These are phyloP conservation scores for Cotesia vestalis DNA, from an alignment of 1,140 invertebrate genomes.

Conservation along the genomic window DNA sequence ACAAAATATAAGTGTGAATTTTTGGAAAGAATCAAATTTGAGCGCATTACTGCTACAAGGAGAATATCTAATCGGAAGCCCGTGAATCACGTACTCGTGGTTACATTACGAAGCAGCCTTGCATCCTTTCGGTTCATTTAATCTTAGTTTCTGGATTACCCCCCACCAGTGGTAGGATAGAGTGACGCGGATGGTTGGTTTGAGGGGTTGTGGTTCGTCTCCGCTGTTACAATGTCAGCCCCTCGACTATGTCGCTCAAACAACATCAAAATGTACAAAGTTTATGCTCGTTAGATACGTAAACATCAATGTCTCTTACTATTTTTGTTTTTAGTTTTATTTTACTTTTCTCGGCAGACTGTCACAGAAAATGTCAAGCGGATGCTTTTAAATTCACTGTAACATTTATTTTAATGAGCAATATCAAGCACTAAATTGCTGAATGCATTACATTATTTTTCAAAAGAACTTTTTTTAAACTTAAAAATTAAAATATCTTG, in stretches of 20 bases:
- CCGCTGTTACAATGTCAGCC: slow-evolving; percentile 9
- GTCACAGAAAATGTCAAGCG: too few species aligned
- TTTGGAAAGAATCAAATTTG: not conserved
- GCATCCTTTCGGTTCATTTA: slow-evolving; percentile 40
- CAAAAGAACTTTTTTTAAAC: too few species aligned
- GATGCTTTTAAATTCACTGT: too few species aligned
- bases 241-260: slow-evolving; percentile 22
- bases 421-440: too few species aligned
- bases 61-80: slow-evolving; percentile 28
- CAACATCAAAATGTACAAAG: slow-evolving; percentile 20
- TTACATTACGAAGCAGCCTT: slow-evolving; percentile 30
- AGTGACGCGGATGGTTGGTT: slow-evolving; percentile 19
- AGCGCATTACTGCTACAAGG: not conserved
- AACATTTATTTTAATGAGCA: too few species aligned
- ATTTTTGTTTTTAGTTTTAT: not conserved
- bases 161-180: slow-evolving; percentile 12
- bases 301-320: slow-evolving; percentile 20
- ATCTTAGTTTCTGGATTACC: slow-evolving; percentile 38
- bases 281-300: slow-evolving; percentile 27
- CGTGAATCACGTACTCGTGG: slow-evolving; percentile 33
- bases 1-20: not conserved
- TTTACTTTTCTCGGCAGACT: too few species aligned
- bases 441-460: too few species aligned
- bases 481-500: too few species aligned
- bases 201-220: slow-evolving; percentile 6